Conservation (phyloP, 1,140 invertebrate species). For the Drosophila nigromelanica region DNA sequence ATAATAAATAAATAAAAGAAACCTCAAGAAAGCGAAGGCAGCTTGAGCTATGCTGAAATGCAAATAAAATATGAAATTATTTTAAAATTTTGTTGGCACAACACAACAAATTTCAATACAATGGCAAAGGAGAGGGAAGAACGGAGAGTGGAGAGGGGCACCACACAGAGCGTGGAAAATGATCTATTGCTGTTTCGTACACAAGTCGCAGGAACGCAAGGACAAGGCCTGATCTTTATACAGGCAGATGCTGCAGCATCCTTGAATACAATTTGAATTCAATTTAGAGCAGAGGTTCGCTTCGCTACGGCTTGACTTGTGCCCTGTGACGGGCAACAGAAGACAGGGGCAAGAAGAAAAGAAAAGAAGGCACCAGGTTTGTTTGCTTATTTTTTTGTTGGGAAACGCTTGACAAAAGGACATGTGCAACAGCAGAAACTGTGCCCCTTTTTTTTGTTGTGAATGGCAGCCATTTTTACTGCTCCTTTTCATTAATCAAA, state of each 20-base stretch:
- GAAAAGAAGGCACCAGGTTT: conserved; percentile 47
- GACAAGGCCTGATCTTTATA: conserved; percentile 68
- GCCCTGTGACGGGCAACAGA: conserved; percentile 45
- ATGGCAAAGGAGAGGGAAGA: conserved; percentile 33
- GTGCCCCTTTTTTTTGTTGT: conserved; percentile 25
- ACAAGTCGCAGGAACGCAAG: conserved; percentile 21
- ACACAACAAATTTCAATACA: conserved; percentile 81
- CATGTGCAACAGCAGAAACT: conserved; percentile 60
- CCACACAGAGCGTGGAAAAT: conserved; percentile 73
- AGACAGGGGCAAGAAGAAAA: conserved; percentile 12
- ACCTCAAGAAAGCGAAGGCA: background rate
- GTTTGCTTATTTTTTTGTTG: conserved; percentile 37
- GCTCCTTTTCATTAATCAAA: conserved; percentile 60
- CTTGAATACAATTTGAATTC: conserved; percentile 73
- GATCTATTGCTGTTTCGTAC: conserved; percentile 69
- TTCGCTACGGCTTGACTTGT: conserved; percentile 58
- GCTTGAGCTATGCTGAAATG: conserved; percentile 44
- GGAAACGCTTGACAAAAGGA: conserved; percentile 58
- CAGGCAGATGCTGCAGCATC: conserved; percentile 79
- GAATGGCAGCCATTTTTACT: conserved; percentile 59
- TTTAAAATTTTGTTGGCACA: conserved; percentile 82
- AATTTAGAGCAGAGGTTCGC: conserved; percentile 70
- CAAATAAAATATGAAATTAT: conserved; percentile 82
- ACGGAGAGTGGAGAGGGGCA: background rate
- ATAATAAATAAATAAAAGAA: conserved; percentile 1